phyloP scores from a whole-genome alignment of 2,888 invertebrate genomes.

The Pantelozetes paolii region DNA sequence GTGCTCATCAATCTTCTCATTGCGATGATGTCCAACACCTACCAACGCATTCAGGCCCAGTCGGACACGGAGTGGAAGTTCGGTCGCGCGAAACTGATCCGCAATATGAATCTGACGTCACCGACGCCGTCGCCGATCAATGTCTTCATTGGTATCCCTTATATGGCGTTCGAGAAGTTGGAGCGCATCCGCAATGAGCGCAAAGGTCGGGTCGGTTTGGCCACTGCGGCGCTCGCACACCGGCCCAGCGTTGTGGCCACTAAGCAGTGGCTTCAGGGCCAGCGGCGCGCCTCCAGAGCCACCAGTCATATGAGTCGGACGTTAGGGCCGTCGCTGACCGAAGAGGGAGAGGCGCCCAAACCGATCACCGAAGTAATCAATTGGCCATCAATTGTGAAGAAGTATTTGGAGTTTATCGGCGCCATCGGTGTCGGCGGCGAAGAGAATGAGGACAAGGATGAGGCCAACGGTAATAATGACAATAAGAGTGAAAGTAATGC shows the following conservation, averaged over 20 bases:
- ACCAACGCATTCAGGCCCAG: slow-evolving; percentile 98
- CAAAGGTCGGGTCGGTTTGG: slow-evolving; percentile 36
- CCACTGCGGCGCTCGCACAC: slow-evolving; percentile 42
- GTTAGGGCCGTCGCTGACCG: slow-evolving; percentile 38
- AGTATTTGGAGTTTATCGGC: slow-evolving; percentile 59
- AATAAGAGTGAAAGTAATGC: slow-evolving; percentile 31
- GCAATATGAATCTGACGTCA: slow-evolving; percentile 95
- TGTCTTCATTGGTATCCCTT: slow-evolving; percentile 60
- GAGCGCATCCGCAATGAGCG: slow-evolving; percentile 36
- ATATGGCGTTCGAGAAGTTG: slow-evolving; percentile 39
- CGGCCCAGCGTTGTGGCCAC: slow-evolving; percentile 41
- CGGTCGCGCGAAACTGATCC: slow-evolving; percentile 92
- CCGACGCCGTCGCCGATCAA: slow-evolving; percentile 97
- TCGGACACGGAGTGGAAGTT: slow-evolving; percentile 99
- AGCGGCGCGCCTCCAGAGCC: slow-evolving; percentile 37
- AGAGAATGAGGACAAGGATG: slow-evolving; percentile 43
- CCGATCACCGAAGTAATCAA: slow-evolving; percentile 63
- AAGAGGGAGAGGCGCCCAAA: slow-evolving; percentile 42
- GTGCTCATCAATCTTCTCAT: slow-evolving; percentile 97
- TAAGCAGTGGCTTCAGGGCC: slow-evolving; percentile 42
- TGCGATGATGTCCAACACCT: slow-evolving; percentile 99
- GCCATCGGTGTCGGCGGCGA: slow-evolving; percentile 45
- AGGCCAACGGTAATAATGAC: neutral
- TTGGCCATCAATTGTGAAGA: slow-evolving; percentile 84
- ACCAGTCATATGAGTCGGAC: slow-evolving; percentile 42